Evolutionary conservation across 2,888 invertebrate species (phyloP), one percentile per base, ranked within the genome.

Genomic region (Peribatodes rhomboidaria): DNA sequence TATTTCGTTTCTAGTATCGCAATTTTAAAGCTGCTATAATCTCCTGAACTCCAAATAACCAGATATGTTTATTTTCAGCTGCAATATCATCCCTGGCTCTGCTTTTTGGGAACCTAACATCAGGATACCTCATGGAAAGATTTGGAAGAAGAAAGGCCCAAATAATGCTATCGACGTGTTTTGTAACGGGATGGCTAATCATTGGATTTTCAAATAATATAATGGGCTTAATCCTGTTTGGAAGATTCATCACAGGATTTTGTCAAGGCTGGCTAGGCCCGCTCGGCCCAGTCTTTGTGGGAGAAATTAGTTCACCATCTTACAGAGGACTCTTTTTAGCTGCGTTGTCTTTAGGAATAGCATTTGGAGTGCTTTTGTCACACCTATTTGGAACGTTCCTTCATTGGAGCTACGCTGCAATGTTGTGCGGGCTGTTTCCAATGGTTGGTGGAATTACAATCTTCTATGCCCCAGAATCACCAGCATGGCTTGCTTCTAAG

Each of bases 341-440:
- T 46, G 93, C 94, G 8, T 87, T 95, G 2, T 95, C 95, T 0
- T 85, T 96, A 27, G 94, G 94, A 0, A 94, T 96, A 55, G 95
- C 96, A 2, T 70, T 92, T 14, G 96, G 96, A 16, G 94, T 96
- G 2, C 92, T 96, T 7, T 71, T 95, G 46, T 94, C 95, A 44
- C 96, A 96, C 83, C 80, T 94, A 1, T 88, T 96, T 44, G 96
- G 96, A 0, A 95, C 95, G 1, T 94, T 94, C 73, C 81, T 95
- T 4, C 88, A 94, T 57, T 96, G 96, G 95, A 91, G 93, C 71
- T 81, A 89, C 13, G 93, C 95, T 1, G 94, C 95, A 0, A 79
- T 94, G 9, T 80, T 95, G 0, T 94, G 94, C 74, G 93, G 93
- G 18, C 58, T 87, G n/a, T 88, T 95, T 39, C 94, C 95, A 0